Conservation (phyloP, 2,797 vertebrate genomes). For the Acanthurus leucopareius region DNA sequence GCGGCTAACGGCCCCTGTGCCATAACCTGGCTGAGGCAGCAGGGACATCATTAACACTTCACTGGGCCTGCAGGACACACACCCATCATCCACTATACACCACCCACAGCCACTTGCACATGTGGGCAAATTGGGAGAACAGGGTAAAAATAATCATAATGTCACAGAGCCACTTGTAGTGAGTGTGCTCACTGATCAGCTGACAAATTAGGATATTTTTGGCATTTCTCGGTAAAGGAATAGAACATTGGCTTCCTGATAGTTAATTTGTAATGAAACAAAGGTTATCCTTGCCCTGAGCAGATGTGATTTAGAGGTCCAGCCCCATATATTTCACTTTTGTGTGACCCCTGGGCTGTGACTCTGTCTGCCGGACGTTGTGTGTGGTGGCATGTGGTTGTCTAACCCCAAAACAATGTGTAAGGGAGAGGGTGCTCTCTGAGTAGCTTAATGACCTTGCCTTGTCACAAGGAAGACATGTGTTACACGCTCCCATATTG, state of each 20-base stretch:
- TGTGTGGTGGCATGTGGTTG: conserved; percentile 34
- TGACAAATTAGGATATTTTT: conserved; percentile 45
- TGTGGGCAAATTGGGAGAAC: conserved; percentile 66
- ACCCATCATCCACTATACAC: conserved; percentile 71
- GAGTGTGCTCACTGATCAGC: conserved; percentile 61
- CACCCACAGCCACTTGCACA: conserved; percentile 69
- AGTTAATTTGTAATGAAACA: conserved; percentile 24
- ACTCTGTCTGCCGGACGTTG: conserved; percentile 27
- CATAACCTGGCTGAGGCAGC: conserved; percentile 83
- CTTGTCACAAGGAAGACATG: conserved; percentile 69
- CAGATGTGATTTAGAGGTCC: conserved; percentile 15
- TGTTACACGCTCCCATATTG: conserved; percentile 54
- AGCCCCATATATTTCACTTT: not conserved
- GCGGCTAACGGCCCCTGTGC: conserved; percentile 83
- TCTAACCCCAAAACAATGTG: conserved; percentile 67
- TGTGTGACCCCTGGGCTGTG: conserved; percentile 4
- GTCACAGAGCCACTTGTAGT: conserved; percentile 58
- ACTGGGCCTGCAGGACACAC: conserved; percentile 82
- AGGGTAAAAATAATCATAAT: conserved; percentile 70
- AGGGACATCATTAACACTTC: conserved; percentile 86
- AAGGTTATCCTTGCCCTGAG: conserved; percentile 11
- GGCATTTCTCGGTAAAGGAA: conserved; percentile 7
- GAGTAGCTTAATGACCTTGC: conserved; percentile 71
- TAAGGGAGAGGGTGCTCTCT: conserved; percentile 44
- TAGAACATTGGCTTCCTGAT: not conserved